Percentiles rank a stretch among this genome's conserved stretches.
Evolutionary conservation across 2,888 invertebrate species (phyloP).

Genomic region (Germaria angustata): DNA sequence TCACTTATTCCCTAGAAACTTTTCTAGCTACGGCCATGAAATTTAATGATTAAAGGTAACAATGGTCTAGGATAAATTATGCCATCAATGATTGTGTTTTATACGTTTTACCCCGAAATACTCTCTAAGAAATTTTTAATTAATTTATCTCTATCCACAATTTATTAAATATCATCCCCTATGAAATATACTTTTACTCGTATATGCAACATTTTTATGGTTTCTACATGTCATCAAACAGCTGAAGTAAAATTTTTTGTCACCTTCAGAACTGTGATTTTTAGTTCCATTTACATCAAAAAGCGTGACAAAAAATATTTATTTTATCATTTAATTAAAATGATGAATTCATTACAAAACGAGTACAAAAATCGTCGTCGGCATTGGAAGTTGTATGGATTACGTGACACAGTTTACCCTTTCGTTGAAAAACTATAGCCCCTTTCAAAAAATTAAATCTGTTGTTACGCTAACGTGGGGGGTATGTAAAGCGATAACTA

Average conservation of each 20-base stretch:
- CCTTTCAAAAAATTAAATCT: too few species aligned
- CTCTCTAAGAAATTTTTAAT: background rate
- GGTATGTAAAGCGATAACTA: too few species aligned
- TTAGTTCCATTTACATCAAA: slow-evolving; percentile 36
- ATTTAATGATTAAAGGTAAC: background rate
- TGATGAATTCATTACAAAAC: slow-evolving; percentile 50
- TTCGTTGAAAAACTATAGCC: too few species aligned
- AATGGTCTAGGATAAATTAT: background rate
- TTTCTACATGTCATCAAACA: slow-evolving; percentile 2
- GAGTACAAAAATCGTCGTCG: background rate
- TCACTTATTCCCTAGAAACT: too few species aligned
- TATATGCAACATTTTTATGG: slow-evolving; percentile 33
- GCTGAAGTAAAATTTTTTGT: slow-evolving; percentile 38
- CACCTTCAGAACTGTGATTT: slow-evolving; percentile 29
- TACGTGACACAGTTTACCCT: too few species aligned
- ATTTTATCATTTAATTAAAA: slow-evolving; percentile 42
- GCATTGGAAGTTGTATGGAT: too few species aligned
- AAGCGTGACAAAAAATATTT: slow-evolving; percentile 67
- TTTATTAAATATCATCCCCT: slow-evolving; percentile 4
- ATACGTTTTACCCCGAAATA: background rate
- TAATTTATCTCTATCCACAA: background rate
- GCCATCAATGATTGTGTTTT: background rate
- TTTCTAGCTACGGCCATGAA: too few species aligned
- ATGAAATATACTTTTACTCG: too few species aligned
- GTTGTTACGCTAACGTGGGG: too few species aligned